Base-by-base conservation (phyloP, 2,888 invertebrate genomes). In the Formica aserva region DNA sequence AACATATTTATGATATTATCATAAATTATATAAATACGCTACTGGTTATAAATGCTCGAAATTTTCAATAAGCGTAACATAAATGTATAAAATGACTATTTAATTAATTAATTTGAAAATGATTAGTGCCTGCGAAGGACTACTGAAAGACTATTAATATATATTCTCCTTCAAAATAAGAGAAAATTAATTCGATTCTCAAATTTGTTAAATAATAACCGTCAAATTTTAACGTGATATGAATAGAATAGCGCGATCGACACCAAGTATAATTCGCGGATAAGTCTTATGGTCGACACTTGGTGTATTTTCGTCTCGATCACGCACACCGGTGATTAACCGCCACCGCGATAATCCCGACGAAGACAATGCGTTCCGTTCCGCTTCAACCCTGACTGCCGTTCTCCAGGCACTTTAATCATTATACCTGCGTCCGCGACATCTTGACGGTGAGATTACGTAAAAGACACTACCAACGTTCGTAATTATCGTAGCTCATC, bases 271-370 rank as follows among this genome's bases (percentile, higher is more conserved):
- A 45, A 75, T 65, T 63, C 32, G n/a, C 38, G 4, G n/a, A 48
- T 38, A 3, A 22, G 38, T 45, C 45, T 75, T 62, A 32, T 22
- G 13, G 65, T 48, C 29, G 45, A 76, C 65, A 63, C 32, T n/a
- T 35, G 35, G 22, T 78, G 18, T 41, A 57, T 71, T 29, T 41
- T 77, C 29, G n/a, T 13, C 35, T 41, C 26, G 76, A n/a, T 77
- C 38, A 67, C 55, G 69, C 57, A 77, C 15, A 69, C 41, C 69
- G 4, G 45, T 78, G 71, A 80, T 80, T 80, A 80, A 72, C 60
- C 45, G 32, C 48, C 48, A 63, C 6, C n/a, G 76, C 29, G 77
- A 77, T 77, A 67, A 71, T 48, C n/a, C 32, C 22, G 13, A 60
- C 57, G 32, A 71, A 45, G 38, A 80, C 78, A 80, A 80, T 80